phyloP scores from a whole-genome alignment of 1,140 invertebrate genomes.

The Sminthurinus signatus region DNA sequence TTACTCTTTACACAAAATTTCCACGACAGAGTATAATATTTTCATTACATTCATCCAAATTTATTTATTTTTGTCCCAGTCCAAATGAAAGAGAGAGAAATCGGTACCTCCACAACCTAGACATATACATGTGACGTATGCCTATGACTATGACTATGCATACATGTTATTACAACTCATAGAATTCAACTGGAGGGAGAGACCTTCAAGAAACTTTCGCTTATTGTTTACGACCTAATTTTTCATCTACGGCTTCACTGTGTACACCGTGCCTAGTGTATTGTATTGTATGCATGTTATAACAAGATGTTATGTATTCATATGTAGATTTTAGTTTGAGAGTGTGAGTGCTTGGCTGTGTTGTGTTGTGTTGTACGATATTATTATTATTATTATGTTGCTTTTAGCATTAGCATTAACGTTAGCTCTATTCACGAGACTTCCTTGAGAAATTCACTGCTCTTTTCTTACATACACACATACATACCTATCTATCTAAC shows the following conservation, averaged over 20 bases:
- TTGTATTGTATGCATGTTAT: too few species aligned
- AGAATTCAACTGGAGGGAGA: constrained; percentile 10
- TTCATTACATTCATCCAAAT: too few species aligned
- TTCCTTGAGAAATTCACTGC: constrained; percentile 16
- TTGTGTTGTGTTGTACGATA: background rate
- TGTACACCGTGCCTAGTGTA: too few species aligned
- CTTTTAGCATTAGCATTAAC: too few species aligned
- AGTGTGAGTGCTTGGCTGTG: background rate
- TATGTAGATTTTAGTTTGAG: background rate
- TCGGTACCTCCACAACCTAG: constrained; percentile 1
- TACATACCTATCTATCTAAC: background rate
- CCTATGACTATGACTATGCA: too few species aligned
- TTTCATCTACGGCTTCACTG: constrained; percentile 10
- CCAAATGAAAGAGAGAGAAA: constrained; percentile 12
- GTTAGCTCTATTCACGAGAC: background rate
- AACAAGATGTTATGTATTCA: too few species aligned
- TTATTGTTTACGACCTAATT: constrained; percentile 21
- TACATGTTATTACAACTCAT: too few species aligned
- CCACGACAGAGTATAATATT: too few species aligned
- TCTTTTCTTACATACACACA: background rate
- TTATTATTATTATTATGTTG: too few species aligned
- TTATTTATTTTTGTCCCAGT: constrained; percentile 5
- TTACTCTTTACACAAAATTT: too few species aligned
- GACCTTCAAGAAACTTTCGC: constrained; percentile 20
- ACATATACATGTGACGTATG: too few species aligned